These are phyloP conservation scores for Alaudala cheleensis DNA, from an alignment of 2,113 vertebrate genomes.

Conservation along the genomic window DNA sequence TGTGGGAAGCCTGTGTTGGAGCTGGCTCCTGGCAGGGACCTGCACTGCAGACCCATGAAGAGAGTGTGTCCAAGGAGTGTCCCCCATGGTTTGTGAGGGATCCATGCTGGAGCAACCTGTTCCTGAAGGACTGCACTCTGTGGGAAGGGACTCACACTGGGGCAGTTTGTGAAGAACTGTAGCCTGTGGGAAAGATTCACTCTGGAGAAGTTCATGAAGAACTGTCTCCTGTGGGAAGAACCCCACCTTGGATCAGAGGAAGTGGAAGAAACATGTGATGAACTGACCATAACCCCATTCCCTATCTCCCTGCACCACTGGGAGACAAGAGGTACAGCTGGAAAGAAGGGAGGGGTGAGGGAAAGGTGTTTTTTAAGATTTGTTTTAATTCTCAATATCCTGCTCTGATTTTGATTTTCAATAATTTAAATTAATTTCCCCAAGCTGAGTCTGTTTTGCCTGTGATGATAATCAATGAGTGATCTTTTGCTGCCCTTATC, in stretches of 20 bases:
- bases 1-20: background rate
- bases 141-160: background rate
- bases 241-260: background rate
- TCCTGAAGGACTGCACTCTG: background rate
- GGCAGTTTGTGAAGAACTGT: background rate
- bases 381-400: background rate
- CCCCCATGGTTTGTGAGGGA: no score
- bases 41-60: background rate
- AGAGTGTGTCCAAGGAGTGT: background rate
- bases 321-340: background rate
- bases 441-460: background rate
- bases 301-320: background rate
- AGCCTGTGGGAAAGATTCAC: background rate
- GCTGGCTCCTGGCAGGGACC: background rate
- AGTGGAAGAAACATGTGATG: background rate
- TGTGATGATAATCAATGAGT: rapidly evolving
- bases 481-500: background rate
- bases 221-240: background rate
- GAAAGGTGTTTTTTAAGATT: background rate
- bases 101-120: background rate
- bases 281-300: background rate
- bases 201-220: background rate
- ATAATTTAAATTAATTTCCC: background rate
- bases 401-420: background rate
- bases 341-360: background rate